These are phyloP conservation scores for Odontocolon sp. DNA, from an alignment of 2,888 invertebrate genomes.

Conservation along the genomic window DNA sequence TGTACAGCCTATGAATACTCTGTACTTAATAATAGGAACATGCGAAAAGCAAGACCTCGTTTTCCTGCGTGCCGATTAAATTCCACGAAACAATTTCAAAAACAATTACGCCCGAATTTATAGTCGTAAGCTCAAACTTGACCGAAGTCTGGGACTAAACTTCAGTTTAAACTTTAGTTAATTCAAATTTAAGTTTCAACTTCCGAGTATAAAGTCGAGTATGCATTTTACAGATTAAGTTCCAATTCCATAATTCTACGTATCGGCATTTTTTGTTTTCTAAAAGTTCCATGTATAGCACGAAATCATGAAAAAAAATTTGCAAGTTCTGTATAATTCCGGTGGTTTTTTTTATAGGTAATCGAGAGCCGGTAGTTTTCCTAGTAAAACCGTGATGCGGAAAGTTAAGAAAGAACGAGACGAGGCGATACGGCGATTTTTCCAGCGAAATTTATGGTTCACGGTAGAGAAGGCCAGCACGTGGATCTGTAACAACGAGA, in stretches of 20 bases:
- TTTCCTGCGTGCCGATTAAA: not conserved
- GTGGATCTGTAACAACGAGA: constrained; percentile 37
- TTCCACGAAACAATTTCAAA: not conserved
- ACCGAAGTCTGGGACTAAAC: too few species aligned
- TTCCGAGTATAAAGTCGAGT: too few species aligned
- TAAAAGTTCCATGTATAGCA: not conserved
- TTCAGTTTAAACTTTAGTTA: too few species aligned
- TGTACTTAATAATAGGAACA: constrained; percentile 10
- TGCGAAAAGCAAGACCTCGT: constrained; percentile 1
- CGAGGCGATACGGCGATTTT: constrained; percentile 41
- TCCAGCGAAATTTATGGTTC: constrained; percentile 55
- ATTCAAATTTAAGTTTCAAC: too few species aligned
- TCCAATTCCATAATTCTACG: too few species aligned
- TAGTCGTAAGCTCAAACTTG: too few species aligned
- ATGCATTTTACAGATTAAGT: too few species aligned
- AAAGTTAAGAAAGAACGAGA: constrained; percentile 26
- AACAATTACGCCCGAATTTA: too few species aligned
- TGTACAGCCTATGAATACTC: not conserved
- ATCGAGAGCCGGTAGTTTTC: constrained; percentile 14
- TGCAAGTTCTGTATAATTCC: not conserved
- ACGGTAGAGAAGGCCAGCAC: constrained; percentile 52
- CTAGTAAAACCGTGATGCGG: constrained; percentile 40
- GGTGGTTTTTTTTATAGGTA: not conserved
- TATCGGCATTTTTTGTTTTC: not conserved
- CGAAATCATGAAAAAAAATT: not conserved